Evolutionary conservation across 2,888 invertebrate genomes (phyloP).

Genomic region (Rugalucina vietnamica): DNA sequence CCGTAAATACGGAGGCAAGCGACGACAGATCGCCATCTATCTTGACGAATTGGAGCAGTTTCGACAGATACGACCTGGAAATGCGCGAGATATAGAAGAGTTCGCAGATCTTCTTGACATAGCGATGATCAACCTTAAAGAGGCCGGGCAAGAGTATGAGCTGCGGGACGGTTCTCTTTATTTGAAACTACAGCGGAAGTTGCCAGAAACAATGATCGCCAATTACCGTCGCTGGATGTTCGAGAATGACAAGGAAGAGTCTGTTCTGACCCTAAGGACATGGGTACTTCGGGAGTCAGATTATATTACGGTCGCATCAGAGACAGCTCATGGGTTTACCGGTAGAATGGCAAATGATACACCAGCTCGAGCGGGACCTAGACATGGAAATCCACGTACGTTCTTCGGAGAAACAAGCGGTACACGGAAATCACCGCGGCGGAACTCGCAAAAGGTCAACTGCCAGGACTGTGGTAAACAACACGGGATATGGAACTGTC

Average conservation of each 20-base stretch:
- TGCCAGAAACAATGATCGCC: conserved; percentile 40
- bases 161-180: conserved; percentile 11
- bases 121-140: conserved; percentile 7
- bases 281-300: conserved; percentile 21
- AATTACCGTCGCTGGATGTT: conserved; percentile 28
- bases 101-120: conserved; percentile 26
- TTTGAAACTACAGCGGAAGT: conserved; percentile 4
- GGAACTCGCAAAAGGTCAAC: too few relatives aligned
- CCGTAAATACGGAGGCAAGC: conserved; percentile 17
- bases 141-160: neutral
- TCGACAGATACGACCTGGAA: neutral
- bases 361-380: neutral
- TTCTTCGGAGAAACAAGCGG: neutral
- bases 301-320: conserved; percentile 18
- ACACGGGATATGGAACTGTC: conserved; percentile 36
- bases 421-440: neutral
- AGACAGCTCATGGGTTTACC: conserved; percentile 27
- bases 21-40: conserved; percentile 5
- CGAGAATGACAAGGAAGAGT: conserved; percentile 21
- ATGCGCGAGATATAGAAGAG: conserved; percentile 8
- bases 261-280: conserved; percentile 6
- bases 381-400: neutral
- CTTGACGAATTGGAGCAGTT: conserved; percentile 12
- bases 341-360: neutral
- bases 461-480: conserved; percentile 24